These are phyloP conservation scores for Pherbina coryleti DNA, from an alignment of 2,888 invertebrate genomes.

Conservation along the genomic window DNA sequence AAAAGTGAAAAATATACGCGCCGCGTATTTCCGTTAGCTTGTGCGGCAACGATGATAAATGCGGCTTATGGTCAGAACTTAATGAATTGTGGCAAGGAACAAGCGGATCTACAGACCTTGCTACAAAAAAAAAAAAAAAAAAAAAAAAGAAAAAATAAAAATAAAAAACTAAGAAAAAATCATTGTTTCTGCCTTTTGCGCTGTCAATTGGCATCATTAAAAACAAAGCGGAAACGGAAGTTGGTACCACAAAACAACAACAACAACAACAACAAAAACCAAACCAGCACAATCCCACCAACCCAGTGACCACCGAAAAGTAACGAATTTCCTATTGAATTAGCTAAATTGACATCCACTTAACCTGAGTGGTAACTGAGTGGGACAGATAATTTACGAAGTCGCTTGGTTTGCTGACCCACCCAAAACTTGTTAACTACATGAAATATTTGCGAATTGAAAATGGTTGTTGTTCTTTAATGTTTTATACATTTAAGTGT, in stretches of 20 bases:
- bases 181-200: neutral
- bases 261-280: neutral
- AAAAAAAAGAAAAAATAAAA: neutral
- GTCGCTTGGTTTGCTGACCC: neutral
- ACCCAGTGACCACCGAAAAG: neutral
- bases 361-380: constrained; percentile 25
- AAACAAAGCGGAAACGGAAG: constrained; percentile 1
- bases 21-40: neutral
- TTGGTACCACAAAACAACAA: neutral
- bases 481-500: too few relatives aligned
- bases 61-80: constrained; percentile 56
- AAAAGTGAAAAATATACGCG: neutral
- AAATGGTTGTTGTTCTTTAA: too few relatives aligned
- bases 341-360: constrained; percentile 30
- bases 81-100: constrained; percentile 54
- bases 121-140: neutral
- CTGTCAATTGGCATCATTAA: constrained; percentile 28
- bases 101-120: neutral
- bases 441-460: too few relatives aligned
- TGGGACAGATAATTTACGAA: neutral
- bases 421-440: neutral
- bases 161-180: too few relatives aligned
- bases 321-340: constrained; percentile 13
- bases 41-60: constrained; percentile 51
- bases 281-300: neutral